phyloP scores from a whole-genome alignment of 2,797 vertebrate species.

The Picus viridis region DNA sequence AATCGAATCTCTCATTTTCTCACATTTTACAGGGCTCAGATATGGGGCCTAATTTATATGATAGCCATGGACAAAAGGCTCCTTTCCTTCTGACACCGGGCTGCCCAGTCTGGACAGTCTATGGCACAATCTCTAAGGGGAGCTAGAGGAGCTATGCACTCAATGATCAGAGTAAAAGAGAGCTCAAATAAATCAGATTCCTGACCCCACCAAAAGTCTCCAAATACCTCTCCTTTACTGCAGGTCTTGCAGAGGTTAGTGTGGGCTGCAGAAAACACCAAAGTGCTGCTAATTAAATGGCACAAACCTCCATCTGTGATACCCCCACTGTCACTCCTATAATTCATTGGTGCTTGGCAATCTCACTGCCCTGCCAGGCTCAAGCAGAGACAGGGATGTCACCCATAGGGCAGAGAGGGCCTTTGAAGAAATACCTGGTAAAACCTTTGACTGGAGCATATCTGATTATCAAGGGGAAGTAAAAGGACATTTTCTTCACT shows the following conservation, averaged over 20 bases:
- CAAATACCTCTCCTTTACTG: slow-evolving; percentile 3
- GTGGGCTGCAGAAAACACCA: not conserved
- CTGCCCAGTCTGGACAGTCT: not conserved
- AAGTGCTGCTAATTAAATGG: not conserved
- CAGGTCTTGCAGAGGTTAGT: not conserved
- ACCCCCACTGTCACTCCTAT: too few species aligned
- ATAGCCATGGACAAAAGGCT: slow-evolving; percentile 3
- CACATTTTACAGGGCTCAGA: slow-evolving; percentile 43
- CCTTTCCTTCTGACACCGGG: not conserved
- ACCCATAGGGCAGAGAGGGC: not conserved
- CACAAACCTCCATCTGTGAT: not conserved
- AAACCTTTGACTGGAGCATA: not conserved
- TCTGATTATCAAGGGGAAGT: not conserved
- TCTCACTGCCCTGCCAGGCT: not conserved
- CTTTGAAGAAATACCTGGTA: not conserved
- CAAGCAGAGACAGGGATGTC: not conserved
- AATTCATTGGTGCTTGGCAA: not conserved
- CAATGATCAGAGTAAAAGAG: not conserved
- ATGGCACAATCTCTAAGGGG: not conserved
- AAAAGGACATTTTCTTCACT: not conserved
- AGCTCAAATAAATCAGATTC: not conserved
- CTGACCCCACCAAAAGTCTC: not conserved
- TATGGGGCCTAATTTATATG: slow-evolving; percentile 18
- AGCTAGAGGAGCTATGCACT: not conserved
- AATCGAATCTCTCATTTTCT: slow-evolving; percentile 66